Evolutionary conservation across 1,140 invertebrate genomes (phyloP).

Genomic region (Ectropis grisescens): DNA sequence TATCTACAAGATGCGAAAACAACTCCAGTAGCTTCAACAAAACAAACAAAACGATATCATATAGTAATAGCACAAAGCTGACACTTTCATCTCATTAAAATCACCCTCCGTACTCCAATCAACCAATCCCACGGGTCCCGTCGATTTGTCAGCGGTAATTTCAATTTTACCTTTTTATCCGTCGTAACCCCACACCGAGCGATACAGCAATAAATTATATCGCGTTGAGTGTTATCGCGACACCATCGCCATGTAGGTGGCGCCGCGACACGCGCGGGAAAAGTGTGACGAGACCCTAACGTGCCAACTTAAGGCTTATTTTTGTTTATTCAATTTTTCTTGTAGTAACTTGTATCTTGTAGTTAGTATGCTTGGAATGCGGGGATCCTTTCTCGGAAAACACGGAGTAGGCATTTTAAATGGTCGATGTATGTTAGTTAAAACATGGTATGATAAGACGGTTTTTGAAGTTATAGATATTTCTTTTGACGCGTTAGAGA

Average conservation of each 20-base stretch:
- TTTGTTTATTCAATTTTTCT: no score
- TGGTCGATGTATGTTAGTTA: no score
- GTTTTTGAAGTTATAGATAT: no score
- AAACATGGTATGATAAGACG: no score
- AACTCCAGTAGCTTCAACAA: background rate
- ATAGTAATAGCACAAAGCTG: background rate
- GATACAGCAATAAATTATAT: constrained; percentile 3
- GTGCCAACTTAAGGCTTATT: no score
- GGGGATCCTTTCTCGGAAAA: no score
- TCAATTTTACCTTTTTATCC: constrained; percentile 2
- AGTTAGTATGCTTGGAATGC: no score
- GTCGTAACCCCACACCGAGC: constrained; percentile 10
- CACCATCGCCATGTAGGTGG: background rate
- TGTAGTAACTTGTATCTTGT: no score
- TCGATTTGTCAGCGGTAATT: constrained; percentile 7
- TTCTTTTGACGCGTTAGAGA: no score
- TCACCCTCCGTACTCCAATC: background rate
- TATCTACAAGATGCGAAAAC: background rate
- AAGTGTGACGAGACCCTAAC: no score
- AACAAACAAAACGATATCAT: background rate
- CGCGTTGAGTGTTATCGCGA: background rate
- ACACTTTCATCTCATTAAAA: background rate
- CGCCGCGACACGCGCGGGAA: no score
- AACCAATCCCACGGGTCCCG: background rate
- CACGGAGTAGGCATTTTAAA: no score